Evolutionary conservation across 2,797 vertebrate species (phyloP).

Genomic region (Natrix natrix): DNA sequence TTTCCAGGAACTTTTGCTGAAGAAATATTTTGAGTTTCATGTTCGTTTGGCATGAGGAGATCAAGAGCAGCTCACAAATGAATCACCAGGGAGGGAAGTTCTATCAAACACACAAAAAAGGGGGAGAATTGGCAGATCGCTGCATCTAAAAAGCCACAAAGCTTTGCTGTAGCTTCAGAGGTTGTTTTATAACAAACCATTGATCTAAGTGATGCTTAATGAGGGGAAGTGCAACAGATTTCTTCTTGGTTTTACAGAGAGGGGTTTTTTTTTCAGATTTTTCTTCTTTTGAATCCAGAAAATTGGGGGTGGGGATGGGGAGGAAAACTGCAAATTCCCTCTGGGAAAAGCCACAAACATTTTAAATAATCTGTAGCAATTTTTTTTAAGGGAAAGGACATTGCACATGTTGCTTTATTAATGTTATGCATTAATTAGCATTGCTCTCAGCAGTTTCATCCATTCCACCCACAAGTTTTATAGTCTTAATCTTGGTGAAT

Average conservation of each 20-base stretch:
- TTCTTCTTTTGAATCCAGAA: background rate
- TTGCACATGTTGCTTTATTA: background rate
- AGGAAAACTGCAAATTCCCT: background rate
- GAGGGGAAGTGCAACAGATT: slow-evolving; percentile 6
- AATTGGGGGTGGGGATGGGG: background rate
- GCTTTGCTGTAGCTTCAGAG: background rate
- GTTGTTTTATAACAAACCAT: slow-evolving; percentile 17
- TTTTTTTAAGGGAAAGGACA: background rate
- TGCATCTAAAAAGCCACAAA: slow-evolving; percentile 2
- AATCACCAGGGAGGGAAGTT: background rate
- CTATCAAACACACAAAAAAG: background rate
- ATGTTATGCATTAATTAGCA: background rate
- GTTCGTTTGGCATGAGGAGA: background rate
- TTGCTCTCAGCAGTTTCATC: background rate
- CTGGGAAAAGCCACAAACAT: background rate
- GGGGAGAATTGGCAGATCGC: background rate
- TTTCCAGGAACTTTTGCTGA: background rate
- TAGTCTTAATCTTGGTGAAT: background rate
- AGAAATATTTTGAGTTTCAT: background rate
- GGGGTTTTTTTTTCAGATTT: background rate
- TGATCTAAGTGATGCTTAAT: slow-evolving; percentile 1
- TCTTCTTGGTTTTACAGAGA: background rate
- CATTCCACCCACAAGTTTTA: background rate
- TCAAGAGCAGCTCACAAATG: background rate
- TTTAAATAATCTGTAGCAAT: background rate